Conservation (phyloP, 2,113 vertebrate species). For the Orthonyx spaldingii region DNA sequence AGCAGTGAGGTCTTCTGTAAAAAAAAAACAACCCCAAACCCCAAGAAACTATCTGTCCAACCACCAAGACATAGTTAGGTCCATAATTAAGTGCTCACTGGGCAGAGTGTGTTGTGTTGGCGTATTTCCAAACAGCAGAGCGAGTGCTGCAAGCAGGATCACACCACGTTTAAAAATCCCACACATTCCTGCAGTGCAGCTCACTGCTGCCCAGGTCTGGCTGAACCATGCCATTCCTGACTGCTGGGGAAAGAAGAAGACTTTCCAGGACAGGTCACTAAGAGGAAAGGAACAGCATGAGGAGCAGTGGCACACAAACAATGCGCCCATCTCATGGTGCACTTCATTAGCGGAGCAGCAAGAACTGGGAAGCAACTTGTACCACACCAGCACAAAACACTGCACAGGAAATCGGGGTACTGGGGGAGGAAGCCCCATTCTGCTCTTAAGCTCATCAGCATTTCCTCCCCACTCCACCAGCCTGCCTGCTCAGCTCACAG, state of each 20-base stretch:
- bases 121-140: fast-evolving
- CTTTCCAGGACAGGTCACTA: background rate
- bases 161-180: background rate
- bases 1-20: background rate
- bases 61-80: background rate
- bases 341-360: background rate
- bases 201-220: background rate
- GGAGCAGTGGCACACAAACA: background rate
- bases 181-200: background rate
- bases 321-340: background rate
- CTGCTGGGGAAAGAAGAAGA: background rate
- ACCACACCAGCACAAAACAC: background rate
- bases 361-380: background rate
- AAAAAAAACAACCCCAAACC: background rate
- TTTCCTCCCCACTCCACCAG: background rate
- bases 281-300: background rate
- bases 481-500: background rate
- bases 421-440: background rate
- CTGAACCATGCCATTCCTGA: background rate
- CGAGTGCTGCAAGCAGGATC: background rate
- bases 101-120: background rate
- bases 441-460: background rate
- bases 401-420: background rate
- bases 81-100: background rate
- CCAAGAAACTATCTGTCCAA: background rate